A percentile compares a stretch with the other conserved stretches of the same genome.
Conservation (phyloP, 1,140 invertebrate genomes). For the Muscidifurax raptorellus region DNA sequence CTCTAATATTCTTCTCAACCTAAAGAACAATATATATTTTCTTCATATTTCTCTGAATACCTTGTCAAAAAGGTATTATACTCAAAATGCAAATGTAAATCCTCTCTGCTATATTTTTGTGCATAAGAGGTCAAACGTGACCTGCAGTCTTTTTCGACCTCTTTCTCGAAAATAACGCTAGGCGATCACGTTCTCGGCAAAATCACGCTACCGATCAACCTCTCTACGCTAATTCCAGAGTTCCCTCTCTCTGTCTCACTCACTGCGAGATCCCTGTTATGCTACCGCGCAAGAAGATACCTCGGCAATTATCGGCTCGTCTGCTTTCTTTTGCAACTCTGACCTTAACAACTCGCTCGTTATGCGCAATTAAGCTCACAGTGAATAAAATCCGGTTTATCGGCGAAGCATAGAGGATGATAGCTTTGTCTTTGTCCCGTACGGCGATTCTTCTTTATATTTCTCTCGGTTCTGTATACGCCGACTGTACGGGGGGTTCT, state of each 20-base stretch:
- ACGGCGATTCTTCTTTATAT: not conserved
- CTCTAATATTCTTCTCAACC: no score
- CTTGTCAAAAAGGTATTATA: no score
- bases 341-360: slow-evolving; percentile 52
- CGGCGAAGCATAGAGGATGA: not conserved
- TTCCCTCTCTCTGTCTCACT: not conserved
- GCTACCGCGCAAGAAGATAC: not conserved
- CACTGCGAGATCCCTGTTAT: not conserved
- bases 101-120: no score
- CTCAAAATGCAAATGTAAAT: no score
- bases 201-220: slow-evolving; percentile 2
- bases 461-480: not conserved
- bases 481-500: not conserved
- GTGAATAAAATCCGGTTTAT: slow-evolving; percentile 24
- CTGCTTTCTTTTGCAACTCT: not conserved
- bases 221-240: slow-evolving; percentile 9
- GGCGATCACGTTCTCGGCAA: not conserved
- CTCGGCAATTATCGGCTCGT: not conserved
- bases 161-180: slow-evolving; percentile 41
- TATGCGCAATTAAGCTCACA: slow-evolving; percentile 29
- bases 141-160: slow-evolving; percentile 10
- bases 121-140: not conserved
- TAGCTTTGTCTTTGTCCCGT: slow-evolving; percentile 12
- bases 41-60: no score
- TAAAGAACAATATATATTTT: no score